A percentile compares a stretch with the other conserved stretches of the same genome.
Evolutionary conservation across 2,888 invertebrate genomes (phyloP).

Genomic region (Drosophila stalkeri): DNA sequence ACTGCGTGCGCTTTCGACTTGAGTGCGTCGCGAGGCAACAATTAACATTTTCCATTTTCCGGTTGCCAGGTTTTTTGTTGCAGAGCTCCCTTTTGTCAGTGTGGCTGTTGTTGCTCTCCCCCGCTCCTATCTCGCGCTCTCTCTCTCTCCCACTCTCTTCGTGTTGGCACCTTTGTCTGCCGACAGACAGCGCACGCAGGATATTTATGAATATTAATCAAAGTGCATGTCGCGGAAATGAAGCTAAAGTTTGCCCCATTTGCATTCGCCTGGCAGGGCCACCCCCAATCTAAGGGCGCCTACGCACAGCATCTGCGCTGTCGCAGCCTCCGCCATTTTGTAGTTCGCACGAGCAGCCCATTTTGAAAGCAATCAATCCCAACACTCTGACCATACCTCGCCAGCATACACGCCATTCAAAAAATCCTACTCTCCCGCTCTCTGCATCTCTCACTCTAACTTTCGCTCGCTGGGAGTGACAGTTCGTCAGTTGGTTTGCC

Average conservation of each 20-base stretch:
- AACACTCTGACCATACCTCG: constrained; percentile 21
- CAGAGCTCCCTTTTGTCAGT: constrained; percentile 22
- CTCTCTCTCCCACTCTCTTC: not conserved
- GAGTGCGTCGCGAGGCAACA: constrained; percentile 73
- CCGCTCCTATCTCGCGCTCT: not conserved
- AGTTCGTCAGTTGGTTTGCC: constrained; percentile 70
- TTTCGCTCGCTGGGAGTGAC: constrained; percentile 61
- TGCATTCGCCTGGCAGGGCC: constrained; percentile 39
- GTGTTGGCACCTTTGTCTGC: constrained; percentile 35
- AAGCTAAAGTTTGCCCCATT: constrained; percentile 46
- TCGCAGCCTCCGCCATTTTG: constrained; percentile 56
- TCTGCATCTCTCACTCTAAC: constrained; percentile 6
- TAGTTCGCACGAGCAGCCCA: constrained; percentile 47
- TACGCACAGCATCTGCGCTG: constrained; percentile 32
- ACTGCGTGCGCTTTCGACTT: constrained; percentile 71
- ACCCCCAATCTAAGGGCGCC: constrained; percentile 13
- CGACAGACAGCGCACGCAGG: constrained; percentile 47
- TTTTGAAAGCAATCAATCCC: constrained; percentile 77
- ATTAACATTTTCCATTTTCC: constrained; percentile 82
- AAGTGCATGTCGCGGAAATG: constrained; percentile 65
- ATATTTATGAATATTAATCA: constrained; percentile 80
- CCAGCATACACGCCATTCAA: constrained; percentile 59
- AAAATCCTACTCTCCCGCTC: constrained; percentile 17
- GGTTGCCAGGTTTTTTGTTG: constrained; percentile 64
- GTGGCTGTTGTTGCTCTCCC: constrained; percentile 10